These are phyloP conservation scores for Manis pentadactyla DNA, from an alignment of 2,797 vertebrate genomes.

Conservation along the genomic window DNA sequence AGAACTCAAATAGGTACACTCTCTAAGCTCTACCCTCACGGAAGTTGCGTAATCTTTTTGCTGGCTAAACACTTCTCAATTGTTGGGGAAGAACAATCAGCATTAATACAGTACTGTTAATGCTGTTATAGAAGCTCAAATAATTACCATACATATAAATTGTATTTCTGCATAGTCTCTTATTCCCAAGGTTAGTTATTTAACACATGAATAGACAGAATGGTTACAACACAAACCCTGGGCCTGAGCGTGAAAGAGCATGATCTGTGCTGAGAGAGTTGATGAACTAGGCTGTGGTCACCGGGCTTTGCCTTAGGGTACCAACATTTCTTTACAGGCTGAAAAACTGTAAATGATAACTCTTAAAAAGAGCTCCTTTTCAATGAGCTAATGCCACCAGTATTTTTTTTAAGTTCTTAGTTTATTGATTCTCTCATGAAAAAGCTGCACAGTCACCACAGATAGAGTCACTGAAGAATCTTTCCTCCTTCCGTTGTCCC, in stretches of 20 bases:
- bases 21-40: background rate
- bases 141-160: background rate
- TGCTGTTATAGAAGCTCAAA: constrained; percentile 49
- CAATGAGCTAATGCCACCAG: background rate
- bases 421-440: too few relatives aligned
- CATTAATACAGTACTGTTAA: background rate
- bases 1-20: background rate
- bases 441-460: too few relatives aligned
- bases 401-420: too few relatives aligned
- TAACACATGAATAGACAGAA: background rate
- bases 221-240: background rate
- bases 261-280: constrained; percentile 4
- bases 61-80: background rate
- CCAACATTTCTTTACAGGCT: constrained; percentile 33
- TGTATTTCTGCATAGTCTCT: constrained; percentile 5
- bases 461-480: too few relatives aligned
- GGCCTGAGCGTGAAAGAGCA: background rate
- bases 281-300: background rate
- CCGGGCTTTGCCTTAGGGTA: background rate
- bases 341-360: background rate
- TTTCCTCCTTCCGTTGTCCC: too few relatives aligned
- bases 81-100: background rate
- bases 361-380: background rate
- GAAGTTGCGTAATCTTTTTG: background rate
- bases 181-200: constrained; percentile 20